These are phyloP conservation scores for Paraescarpia echinospica DNA, from an alignment of 1,140 invertebrate genomes.

Conservation along the genomic window DNA sequence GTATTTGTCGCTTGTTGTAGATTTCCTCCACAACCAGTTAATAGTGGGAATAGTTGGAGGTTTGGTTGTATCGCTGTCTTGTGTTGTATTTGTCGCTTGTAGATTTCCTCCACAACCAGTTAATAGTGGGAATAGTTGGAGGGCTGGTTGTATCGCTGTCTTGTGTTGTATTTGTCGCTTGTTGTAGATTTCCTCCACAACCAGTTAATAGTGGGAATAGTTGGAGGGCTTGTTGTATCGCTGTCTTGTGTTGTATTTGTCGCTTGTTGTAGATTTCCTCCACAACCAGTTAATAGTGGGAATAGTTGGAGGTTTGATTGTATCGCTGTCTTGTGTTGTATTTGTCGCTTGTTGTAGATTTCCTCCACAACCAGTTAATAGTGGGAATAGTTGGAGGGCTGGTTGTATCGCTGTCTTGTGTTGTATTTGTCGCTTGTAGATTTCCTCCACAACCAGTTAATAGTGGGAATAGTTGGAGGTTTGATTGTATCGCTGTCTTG, in stretches of 20 bases:
- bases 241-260: no score
- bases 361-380: no score
- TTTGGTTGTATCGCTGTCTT: not conserved
- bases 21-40: no score
- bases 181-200: no score
- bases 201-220: no score
- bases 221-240: no score
- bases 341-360: no score
- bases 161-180: not conserved
- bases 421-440: not conserved
- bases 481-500: not conserved
- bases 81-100: not conserved
- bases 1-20: no score
- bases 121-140: not conserved
- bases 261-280: not conserved
- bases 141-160: not conserved
- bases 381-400: no score
- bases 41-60: no score
- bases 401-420: not conserved
- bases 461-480: not conserved
- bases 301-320: not conserved
- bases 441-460: not conserved
- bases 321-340: no score
- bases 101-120: not conserved
- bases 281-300: not conserved